A percentile compares a stretch with the other conserved stretches of the same genome.
phyloP scores from a whole-genome alignment of 2,113 vertebrate genomes.

The Aix galericulata region DNA sequence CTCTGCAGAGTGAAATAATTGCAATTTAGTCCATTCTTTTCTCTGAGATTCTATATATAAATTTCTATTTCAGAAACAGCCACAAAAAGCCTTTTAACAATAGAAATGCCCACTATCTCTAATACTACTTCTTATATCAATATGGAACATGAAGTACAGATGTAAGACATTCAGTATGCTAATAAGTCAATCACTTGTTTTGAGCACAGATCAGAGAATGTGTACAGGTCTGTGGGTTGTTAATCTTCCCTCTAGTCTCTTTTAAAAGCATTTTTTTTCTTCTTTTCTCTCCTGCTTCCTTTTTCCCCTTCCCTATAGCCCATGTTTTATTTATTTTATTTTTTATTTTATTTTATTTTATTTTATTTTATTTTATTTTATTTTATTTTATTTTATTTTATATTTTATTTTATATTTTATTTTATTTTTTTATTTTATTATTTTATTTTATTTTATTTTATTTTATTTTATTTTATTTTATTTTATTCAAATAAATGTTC shows the following conservation, averaged over 20 bases:
- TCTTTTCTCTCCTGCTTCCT: background rate
- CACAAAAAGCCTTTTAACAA: slow-evolving; percentile 1
- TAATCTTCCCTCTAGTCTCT: background rate
- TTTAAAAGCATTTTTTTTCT: background rate
- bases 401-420: no score
- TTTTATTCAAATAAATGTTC: background rate
- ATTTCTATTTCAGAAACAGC: background rate
- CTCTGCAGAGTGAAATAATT: background rate
- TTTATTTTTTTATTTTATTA: no score
- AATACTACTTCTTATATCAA: background rate
- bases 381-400: background rate
- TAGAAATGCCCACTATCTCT: slow-evolving; percentile 14
- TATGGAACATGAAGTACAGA: background rate
- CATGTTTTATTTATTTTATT: background rate
- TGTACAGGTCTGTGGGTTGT: background rate
- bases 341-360: background rate
- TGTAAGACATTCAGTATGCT: background rate
- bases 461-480: no score
- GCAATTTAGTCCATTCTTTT: background rate
- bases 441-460: no score
- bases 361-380: background rate
- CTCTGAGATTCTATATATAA: background rate
- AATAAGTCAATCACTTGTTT: background rate
- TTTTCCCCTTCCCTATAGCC: background rate
- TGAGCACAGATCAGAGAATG: background rate